Conservation (phyloP, 2,797 vertebrate genomes). For the Fringilla coelebs region DNA sequence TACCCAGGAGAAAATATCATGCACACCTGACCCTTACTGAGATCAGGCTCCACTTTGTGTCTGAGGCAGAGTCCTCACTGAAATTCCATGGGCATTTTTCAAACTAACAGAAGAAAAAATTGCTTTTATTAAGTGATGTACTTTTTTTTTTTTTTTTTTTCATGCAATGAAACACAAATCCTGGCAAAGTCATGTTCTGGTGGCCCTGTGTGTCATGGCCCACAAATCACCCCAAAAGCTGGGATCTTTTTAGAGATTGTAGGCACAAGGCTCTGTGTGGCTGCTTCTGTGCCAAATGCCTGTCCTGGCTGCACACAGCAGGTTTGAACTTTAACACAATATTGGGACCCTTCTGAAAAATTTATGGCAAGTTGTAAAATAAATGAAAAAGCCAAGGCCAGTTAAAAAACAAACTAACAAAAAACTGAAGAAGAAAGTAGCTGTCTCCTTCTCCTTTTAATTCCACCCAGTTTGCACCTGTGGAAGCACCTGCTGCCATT, state of each 20-base stretch:
- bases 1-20: not conserved
- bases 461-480: not conserved
- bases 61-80: not conserved
- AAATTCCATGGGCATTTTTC: not conserved
- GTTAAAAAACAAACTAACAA: not conserved
- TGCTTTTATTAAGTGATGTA: not conserved
- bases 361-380: not conserved
- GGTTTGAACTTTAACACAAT: not conserved
- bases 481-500: slow-evolving; percentile 12
- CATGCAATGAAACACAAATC: not conserved
- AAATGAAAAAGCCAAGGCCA: not conserved
- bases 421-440: no score
- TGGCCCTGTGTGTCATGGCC: not conserved
- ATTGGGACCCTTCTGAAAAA: not conserved
- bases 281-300: not conserved
- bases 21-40: not conserved
- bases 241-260: not conserved
- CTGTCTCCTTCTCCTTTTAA: not conserved
- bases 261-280: not conserved
- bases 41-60: not conserved
- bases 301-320: not conserved
- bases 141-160: not conserved
- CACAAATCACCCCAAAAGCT: not conserved
- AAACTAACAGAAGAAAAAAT: not conserved
- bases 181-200: not conserved